Base-by-base conservation (phyloP, 2,888 invertebrate genomes). In the Dysmachus trigonus region DNA sequence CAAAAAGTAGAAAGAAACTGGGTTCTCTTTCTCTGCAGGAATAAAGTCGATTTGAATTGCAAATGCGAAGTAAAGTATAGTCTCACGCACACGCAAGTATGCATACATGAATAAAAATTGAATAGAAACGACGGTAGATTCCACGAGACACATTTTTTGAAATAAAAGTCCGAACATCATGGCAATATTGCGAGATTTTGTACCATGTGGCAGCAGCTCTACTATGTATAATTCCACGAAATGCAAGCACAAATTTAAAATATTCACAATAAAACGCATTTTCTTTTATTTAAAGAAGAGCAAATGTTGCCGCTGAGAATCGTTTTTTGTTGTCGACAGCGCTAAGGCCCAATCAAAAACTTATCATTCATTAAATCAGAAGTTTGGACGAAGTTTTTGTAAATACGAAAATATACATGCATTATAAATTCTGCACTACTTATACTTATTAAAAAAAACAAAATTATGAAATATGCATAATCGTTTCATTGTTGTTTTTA, bases 11-110 rank as follows among this genome's bases (percentile, higher is more conserved):
- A n/a, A 53, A 33, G 62, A 18, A 62, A 53, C 53, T 18, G n/a
- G 51, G 51, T 33, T 81, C 81, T 31, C 62, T 81, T 81, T 53
- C 62, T 62, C 15, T 81, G 53, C 53, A 81, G 18, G 53, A 53
- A 53, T 53, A 27, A 81, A 81, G 33, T 62, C 53, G 51, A 62
- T 81, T 81, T 81, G 81, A 81, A 81, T 81, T 81, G 81, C 81
- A 81, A 81, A 81, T 81, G 33, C 51, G 27, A 81, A 81, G 62
- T 53, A 53, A 81, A 81, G 53, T 81, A 53, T 81, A 33, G 62
- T 51, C 53, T 81, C 81, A 81, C 81, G 81, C 81, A 81, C 81
- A 81, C 81, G 81, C 81, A 81, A 81, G 81, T 35, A 62, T 81
- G 81, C 81, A 81, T 81, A 81, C 33, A 81, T 81, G 81, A 81